Base-by-base conservation (phyloP, 2,888 invertebrate genomes). In the Acutogordius australiensis region DNA sequence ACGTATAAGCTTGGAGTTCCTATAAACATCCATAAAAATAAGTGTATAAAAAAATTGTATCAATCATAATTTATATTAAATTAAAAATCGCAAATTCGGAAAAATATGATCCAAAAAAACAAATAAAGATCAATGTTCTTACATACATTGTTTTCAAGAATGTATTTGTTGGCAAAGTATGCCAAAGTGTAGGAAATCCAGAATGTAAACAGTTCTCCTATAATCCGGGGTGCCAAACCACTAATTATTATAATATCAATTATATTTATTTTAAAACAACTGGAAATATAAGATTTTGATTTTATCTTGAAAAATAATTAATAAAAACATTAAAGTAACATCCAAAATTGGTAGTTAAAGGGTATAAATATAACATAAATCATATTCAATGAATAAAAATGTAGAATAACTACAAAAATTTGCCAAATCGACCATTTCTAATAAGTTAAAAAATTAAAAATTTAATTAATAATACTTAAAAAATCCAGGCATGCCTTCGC, bases 191-290 rank as follows among this genome's bases (percentile, higher is more conserved):
- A 81, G 57, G 82, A 80, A 61, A 85, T 74, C 65, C 82, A 77
- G 64, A 88, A 74, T 65, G 83, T 80, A 60, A 82, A 75, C 57
- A 84, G 75, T 72, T 87, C 87, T 62, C 82, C 84, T 62, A 88
- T 69, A 56, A 90, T 68, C 69, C 85, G 80, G 1, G 94, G 90
- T 61, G 86, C 71, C 51, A 94, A 71, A 26, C 91, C 91, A 64
- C 82, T 78, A 72, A 81, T 13, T 37, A 37, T n/a, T n/a, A n/a
- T n/a, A n/a, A n/a, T n/a, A n/a, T n/a, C n/a, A n/a, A n/a, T n/a
- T n/a, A 37, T 37, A 37, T 37, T 13, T 37, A 18, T 37, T 37
- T 13, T 37, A 37, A 37, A 37, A 57, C 23, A 60, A 44, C 30
- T 37, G 59, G 29, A 37, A 13, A 13, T 37, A 37, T 13, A 37